phyloP scores from a whole-genome alignment of 2,113 vertebrate genomes.

The Dicerorhinus sumatrensis region DNA sequence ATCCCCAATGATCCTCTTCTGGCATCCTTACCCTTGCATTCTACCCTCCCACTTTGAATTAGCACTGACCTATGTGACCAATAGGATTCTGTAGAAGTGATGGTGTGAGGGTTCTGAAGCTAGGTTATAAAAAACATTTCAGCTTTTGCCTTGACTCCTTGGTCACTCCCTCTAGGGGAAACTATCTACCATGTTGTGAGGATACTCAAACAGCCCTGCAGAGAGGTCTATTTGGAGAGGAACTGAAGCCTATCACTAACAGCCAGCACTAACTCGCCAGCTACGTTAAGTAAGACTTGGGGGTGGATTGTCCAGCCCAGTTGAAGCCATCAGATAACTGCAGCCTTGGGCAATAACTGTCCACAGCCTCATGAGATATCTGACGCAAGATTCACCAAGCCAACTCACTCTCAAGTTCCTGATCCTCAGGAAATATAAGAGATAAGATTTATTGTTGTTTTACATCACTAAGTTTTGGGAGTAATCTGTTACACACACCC shows the following conservation, averaged over 20 bases:
- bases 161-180: neutral
- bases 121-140: neutral
- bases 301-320: neutral
- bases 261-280: neutral
- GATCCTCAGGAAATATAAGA: neutral
- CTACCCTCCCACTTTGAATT: neutral
- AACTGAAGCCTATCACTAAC: neutral
- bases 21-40: neutral
- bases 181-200: neutral
- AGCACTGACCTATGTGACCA: neutral
- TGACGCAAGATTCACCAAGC: neutral
- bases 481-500: neutral
- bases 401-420: neutral
- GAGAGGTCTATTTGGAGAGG: neutral
- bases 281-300: neutral
- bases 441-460: neutral
- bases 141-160: neutral
- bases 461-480: neutral
- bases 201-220: neutral
- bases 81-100: neutral
- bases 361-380: neutral
- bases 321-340: neutral
- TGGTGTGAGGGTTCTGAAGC: neutral
- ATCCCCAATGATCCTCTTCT: neutral
- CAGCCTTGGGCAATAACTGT: neutral